Conservation (phyloP, 2,888 invertebrate genomes). For the Eubasilissa splendida region DNA sequence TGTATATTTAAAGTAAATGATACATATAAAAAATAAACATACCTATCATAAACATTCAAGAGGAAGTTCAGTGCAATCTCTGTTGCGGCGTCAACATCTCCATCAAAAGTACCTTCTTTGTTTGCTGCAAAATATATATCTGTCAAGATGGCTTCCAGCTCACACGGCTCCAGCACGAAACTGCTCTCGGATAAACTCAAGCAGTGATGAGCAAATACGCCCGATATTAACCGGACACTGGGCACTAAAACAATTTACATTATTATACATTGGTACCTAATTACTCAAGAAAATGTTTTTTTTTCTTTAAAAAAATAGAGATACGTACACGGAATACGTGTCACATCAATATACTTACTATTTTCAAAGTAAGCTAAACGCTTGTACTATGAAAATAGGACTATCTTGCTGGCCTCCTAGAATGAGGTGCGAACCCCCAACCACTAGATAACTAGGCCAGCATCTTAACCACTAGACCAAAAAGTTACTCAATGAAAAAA, state of each 20-base stretch:
- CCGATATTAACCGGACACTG: constrained; percentile 74
- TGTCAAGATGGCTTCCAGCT: constrained; percentile 80
- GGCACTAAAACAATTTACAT: constrained; percentile 64
- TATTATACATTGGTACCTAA: background rate
- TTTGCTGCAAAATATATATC: constrained; percentile 83
- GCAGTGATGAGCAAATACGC: constrained; percentile 81
- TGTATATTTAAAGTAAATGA: constrained; percentile 34
- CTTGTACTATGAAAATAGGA: too few relatives aligned
- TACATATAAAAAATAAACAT: constrained; percentile 50
- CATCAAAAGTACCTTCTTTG: constrained; percentile 76
- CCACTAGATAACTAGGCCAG: too few relatives aligned
- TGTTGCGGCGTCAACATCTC: constrained; percentile 76
- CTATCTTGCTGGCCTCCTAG: too few relatives aligned
- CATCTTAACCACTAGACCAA: too few relatives aligned
- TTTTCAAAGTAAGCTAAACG: too few relatives aligned
- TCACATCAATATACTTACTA: too few relatives aligned
- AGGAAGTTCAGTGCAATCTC: constrained; percentile 79
- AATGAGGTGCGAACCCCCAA: too few relatives aligned
- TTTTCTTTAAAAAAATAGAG: too few relatives aligned
- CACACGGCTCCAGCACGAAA: constrained; percentile 77
- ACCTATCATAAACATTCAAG: constrained; percentile 80
- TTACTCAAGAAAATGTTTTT: too few relatives aligned
- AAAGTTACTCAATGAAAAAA: too few relatives aligned
- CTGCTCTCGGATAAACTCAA: constrained; percentile 80
- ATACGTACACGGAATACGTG: too few relatives aligned